These are phyloP conservation scores for Dexiosoma caninum DNA, from an alignment of 2,888 invertebrate species.

Conservation along the genomic window DNA sequence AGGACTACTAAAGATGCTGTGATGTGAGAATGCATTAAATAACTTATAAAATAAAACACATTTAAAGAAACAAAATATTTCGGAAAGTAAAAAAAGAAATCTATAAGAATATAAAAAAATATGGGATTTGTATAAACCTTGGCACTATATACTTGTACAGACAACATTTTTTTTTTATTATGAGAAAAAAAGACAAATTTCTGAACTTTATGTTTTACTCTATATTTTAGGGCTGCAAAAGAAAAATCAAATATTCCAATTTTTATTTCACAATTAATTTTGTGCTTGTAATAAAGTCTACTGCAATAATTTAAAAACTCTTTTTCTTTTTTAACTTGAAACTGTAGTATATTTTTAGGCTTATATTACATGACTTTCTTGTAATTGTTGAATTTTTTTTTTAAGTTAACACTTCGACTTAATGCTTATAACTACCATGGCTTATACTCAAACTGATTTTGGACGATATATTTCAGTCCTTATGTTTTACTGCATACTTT, in stretches of 20 bases:
- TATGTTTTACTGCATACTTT: constrained; percentile 26
- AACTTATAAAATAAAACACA: not conserved
- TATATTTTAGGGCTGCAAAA: constrained; percentile 13
- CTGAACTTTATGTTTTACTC: not conserved
- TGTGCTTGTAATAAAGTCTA: not conserved
- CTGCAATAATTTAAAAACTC: no score
- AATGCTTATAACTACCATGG: not conserved
- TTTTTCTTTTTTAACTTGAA: not conserved
- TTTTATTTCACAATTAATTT: constrained; percentile 15
- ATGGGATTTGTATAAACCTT: constrained; percentile 32
- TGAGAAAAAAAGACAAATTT: no score
- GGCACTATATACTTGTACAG: no score
- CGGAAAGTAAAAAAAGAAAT: not conserved
- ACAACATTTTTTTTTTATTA: no score
- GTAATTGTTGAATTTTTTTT: not conserved
- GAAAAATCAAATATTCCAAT: not conserved
- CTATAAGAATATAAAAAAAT: constrained; percentile 2
- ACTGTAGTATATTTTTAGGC: not conserved
- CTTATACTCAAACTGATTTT: no score
- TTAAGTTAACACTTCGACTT: no score
- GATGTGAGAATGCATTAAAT: not conserved
- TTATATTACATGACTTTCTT: not conserved
- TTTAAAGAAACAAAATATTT: not conserved
- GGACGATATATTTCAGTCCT: no score
- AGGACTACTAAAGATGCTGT: not conserved